phyloP scores from a whole-genome alignment of 2,888 invertebrate species.

The Cheilosia urbana region DNA sequence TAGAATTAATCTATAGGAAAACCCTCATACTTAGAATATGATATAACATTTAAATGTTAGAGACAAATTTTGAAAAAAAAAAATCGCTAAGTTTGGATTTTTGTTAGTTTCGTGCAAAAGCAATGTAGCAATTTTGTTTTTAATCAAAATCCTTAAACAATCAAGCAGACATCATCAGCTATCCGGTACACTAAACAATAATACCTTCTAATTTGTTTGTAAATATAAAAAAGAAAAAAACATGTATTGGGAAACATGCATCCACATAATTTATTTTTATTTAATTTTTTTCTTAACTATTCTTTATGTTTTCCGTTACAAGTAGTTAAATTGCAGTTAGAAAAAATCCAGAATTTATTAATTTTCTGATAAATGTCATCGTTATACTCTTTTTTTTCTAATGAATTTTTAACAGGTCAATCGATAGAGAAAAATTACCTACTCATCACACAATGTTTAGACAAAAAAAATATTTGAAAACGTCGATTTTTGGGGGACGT shows the following conservation, averaged over 20 bases:
- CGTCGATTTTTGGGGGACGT: conserved; percentile 44
- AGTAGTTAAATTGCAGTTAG: conserved; percentile 52
- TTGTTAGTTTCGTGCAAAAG: conserved; percentile 67
- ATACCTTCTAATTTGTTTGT: conserved; percentile 61
- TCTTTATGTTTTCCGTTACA: conserved; percentile 33
- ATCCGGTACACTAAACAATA: conserved; percentile 56
- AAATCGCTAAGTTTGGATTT: conserved; percentile 43
- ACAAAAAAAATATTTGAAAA: conserved; percentile 35
- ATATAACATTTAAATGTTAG: conserved; percentile 34
- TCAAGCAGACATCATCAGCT: conserved; percentile 51
- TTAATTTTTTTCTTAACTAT: conserved; percentile 1
- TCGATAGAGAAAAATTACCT: conserved; percentile 53
- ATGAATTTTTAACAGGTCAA: conserved; percentile 76
- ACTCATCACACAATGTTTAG: conserved; percentile 59
- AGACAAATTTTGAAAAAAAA: conserved; percentile 26
- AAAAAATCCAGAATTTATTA: conserved; percentile 51
- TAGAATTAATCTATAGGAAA: conserved; percentile 29
- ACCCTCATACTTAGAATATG: conserved; percentile 15
- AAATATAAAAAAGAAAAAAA: conserved; percentile 54
- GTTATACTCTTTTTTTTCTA: conserved; percentile 69
- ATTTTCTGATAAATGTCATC: conserved; percentile 67
- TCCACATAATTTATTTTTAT: conserved; percentile 50
- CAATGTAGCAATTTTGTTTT: conserved; percentile 54
- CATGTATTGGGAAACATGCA: conserved; percentile 53
- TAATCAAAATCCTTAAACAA: conserved; percentile 26